Evolutionary conservation across 2,888 invertebrate genomes (phyloP), one percentile per base, ranked within the genome.

Genomic region (Oscheius onirici): DNA sequence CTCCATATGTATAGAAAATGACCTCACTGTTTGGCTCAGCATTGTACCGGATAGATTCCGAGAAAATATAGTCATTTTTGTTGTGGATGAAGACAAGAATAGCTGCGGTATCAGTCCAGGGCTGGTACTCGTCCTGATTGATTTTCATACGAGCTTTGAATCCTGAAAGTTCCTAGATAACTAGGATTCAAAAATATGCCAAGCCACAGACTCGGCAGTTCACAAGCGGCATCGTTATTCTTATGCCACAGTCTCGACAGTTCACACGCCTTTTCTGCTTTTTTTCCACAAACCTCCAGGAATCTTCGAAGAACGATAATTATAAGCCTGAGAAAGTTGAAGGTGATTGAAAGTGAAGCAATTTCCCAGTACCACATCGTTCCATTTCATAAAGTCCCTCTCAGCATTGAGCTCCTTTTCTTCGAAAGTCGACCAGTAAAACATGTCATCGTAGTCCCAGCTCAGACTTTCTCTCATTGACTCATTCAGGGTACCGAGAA

Each of bases 341-440:
- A 28, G 58, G 44, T 80, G 76, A 24, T 82, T 82, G 69, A 81
- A 81, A 3, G 82, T 80, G 60, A 80, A 82, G 49, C 82, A 82
- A 15, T 80, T 80, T 1, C 82, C 82, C 49, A 80, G 51, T n/a
- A 81, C 75, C 0, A 80, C 79, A 60, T 78, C 78, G 51, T 81
- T 78, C 79, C 79, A 79, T 51, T 69, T 69, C 8, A 69, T 44
- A 10, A 80, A 70, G 46, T 77, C 77, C 17, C 22, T 76, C 76
- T 71, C 41, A 40, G 73, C 46, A 51, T 78, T 67, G 10, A 79
- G 44, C 40, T 63, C 15, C 41, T 78, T 67, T 69, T 77, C 71
- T 69, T 83, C 83, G 55, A 73, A 83, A 15, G 80, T 69, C 10
- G 77, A 75, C 82, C 82, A 83, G 11, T 72, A 46, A 65, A 83